These are phyloP conservation scores for Acrobeloides nanus DNA, from an alignment of 2,888 invertebrate species.

Conservation along the genomic window DNA sequence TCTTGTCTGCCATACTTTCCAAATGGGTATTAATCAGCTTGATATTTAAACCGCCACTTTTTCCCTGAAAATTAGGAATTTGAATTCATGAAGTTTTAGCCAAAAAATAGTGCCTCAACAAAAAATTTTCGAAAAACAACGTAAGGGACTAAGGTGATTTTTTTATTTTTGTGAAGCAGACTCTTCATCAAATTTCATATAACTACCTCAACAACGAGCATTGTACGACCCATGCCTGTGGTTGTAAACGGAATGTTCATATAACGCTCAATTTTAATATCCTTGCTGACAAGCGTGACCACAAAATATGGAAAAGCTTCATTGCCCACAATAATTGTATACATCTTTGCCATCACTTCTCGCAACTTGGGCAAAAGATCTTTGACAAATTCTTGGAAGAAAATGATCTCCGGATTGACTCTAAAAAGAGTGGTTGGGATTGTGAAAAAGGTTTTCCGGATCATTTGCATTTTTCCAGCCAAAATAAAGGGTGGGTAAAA, in stretches of 20 bases:
- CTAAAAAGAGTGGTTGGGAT: no score
- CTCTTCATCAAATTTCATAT: no score
- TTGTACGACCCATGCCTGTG: slow-evolving; percentile 59
- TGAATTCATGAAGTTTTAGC: no score
- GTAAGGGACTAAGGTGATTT: background rate
- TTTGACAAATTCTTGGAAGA: slow-evolving; percentile 62
- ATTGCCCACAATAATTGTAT: slow-evolving; percentile 56
- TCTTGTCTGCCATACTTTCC: slow-evolving; percentile 60
- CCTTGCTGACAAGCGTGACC: slow-evolving; percentile 42
- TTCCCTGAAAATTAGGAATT: slow-evolving; percentile 29
- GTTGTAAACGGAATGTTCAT: slow-evolving; percentile 57
- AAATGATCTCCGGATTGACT: slow-evolving; percentile 61
- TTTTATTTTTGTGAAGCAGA: no score
- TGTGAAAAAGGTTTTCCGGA: no score
- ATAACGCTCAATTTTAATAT: slow-evolving; percentile 47
- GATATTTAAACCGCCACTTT: slow-evolving; percentile 42
- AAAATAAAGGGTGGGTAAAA: no score
- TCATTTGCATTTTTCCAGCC: no score
- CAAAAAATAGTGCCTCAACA: background rate
- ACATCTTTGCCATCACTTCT: slow-evolving; percentile 54
- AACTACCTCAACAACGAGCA: slow-evolving; percentile 60
- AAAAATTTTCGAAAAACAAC: background rate
- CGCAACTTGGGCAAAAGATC: slow-evolving; percentile 56
- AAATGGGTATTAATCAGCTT: slow-evolving; percentile 61
- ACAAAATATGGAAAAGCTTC: slow-evolving; percentile 50